Base-by-base conservation (phyloP, 2,888 invertebrate genomes). In the Stramonita haemastoma region DNA sequence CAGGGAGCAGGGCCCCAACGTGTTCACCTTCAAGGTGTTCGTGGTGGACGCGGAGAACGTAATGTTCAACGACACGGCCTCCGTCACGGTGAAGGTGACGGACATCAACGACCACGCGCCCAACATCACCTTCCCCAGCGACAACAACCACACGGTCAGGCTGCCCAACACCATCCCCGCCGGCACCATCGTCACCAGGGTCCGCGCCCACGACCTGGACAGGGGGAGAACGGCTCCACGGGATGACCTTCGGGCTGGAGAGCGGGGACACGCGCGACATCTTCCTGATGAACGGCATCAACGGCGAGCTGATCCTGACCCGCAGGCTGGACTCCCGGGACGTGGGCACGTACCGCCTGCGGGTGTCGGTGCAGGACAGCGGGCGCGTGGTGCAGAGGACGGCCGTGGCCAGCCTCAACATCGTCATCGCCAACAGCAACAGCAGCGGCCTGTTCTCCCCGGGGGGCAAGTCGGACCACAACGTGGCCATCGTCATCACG, bases 191-290 rank as follows among this genome's bases (percentile, higher is more conserved):
- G 86, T 94, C 56, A 90, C 92, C 22, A 90, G 85, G 29, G 87
- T 94, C 8, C 89, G 90, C 11, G 93, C 93, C 26, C 85, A 89
- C 1, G 94, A 94, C 88, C 87, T 89, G 13, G 94, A 94, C 91
- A 90, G 89, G 0, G 93, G 93, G 91, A 92, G 46, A 94, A 94
- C 94, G 92, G 95, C 13, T 88, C 91, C 57, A 1, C 57, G 32
- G 86, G 15, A 88, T 94, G 77, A 91, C 90, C 29, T 94, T 91
- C 89, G 90, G 91, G 56, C 91, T 94, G 70, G 90, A 92, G 15
- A 91, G 90, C 70, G 96, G 96, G 22, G 96, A 96, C 90, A 96
- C 96, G 87, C 95, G 95, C 6, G 93, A 93, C 6, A 93, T 96
- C 86, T 96, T 96, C 93, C 93, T 93, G 86, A 95, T 97, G 87